Evolutionary conservation across 2,888 invertebrate species (phyloP).

Genomic region (Fragum whitleyi): DNA sequence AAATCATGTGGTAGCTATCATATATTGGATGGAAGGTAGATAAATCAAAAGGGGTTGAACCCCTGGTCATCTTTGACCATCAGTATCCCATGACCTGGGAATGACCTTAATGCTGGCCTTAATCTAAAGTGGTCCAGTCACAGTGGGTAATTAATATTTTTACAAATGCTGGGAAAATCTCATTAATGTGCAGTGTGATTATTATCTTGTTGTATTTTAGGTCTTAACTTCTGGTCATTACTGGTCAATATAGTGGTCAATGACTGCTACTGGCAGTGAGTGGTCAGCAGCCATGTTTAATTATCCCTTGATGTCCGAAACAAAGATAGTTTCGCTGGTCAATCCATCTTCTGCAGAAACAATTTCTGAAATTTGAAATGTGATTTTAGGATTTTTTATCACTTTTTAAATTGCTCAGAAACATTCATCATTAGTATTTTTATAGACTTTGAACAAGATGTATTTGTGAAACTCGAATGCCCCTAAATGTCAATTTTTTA

Average conservation of each 20-base stretch:
- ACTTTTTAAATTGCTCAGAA: too few relatives aligned
- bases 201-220: conserved; percentile 60
- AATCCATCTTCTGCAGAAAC: too few relatives aligned
- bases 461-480: too few relatives aligned
- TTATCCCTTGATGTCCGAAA: conserved; percentile 1
- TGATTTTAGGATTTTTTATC: too few relatives aligned
- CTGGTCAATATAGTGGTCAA: conserved; percentile 9
- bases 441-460: too few relatives aligned
- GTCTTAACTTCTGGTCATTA: conserved; percentile 25
- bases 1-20: too few relatives aligned
- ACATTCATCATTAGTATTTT: too few relatives aligned
- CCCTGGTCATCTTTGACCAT: conserved; percentile 24
- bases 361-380: too few relatives aligned
- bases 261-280: conserved; percentile 25
- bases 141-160: conserved; percentile 67
- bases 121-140: conserved; percentile 65
- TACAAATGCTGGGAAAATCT: conserved; percentile 68
- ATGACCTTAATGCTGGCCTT: conserved; percentile 51
- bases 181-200: conserved; percentile 66
- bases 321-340: not conserved
- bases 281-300: conserved; percentile 19
- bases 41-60: conserved; percentile 13
- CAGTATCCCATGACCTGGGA: conserved; percentile 52
- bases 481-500: too few relatives aligned
- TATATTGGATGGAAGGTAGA: not conserved